Base-by-base conservation (phyloP, 92 coral and sea anemone species). In the Scolanthus callimorphus region DNA sequence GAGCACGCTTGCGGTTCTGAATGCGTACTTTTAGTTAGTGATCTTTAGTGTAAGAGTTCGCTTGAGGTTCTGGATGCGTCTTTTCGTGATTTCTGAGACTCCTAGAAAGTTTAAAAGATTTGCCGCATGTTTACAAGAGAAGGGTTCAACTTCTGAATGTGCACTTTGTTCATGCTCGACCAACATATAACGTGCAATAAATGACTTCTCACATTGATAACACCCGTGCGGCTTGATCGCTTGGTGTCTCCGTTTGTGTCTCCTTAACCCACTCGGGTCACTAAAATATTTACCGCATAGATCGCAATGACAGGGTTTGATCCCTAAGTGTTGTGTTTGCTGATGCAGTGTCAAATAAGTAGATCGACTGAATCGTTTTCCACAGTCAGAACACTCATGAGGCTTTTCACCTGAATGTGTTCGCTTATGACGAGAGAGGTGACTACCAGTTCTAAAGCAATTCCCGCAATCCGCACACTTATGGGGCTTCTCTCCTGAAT, bases 41-140 rank as follows among this genome's bases (percentile, higher is more conserved):
- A 96, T 51, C 96, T 71, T 65, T 88, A 94, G 13, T 80, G 66
- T 34, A 65, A 68, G 41, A 15, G 41, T 34, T 6, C 41, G 8
- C 15, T 34, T 34, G 41, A 6, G 15, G 41, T 34, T 34, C 6
- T 34, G 41, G 8, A 34, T 34, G 41, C 15, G 41, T 34, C 15
- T 34, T 34, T 34, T 6, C 41, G 15, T 34, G 41, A 6, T 6
- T 34, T 34, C 15, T 34, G 8, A 34, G 15, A 15, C 8, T 6
- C 15, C 41, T 15, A 34, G 41, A 34, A 6, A 6, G 41, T 6
- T 6, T 34, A 34, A 34, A 34, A 15, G 8, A 34, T 15, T 34
- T 34, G 41, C 41, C 41, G 15, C 41, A 34, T 15, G 8, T 6
- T 34, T 15, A 34, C 41, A 34, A 6, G 6, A 6, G 41, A 6